A percentile compares a stretch with the other conserved stretches of the same genome.
Evolutionary conservation across 2,797 vertebrate genomes (phyloP).

Genomic region (Okamejei kenojei): DNA sequence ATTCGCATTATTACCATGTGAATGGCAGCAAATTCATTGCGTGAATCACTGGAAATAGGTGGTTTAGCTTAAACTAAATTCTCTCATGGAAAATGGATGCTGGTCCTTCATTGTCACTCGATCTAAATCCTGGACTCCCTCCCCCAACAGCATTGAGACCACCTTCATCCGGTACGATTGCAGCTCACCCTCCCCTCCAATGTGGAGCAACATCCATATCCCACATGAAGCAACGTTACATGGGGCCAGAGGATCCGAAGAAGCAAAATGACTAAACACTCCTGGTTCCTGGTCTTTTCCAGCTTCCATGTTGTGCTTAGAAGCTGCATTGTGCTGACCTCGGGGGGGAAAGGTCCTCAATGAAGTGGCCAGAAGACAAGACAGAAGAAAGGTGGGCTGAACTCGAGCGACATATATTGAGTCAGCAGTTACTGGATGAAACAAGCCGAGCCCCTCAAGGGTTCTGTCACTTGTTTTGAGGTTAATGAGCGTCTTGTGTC

Average conservation of each 20-base stretch:
- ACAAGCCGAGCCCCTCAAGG: neutral
- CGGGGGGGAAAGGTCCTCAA: neutral
- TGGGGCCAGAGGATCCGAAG: neutral
- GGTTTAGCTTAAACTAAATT: neutral
- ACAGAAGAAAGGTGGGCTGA: neutral
- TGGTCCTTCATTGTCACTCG: no score
- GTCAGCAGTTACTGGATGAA: neutral
- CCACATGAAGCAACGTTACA: no score
- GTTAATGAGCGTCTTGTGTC: neutral
- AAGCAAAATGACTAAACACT: neutral
- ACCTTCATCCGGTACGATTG: no score
- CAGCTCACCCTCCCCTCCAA: no score
- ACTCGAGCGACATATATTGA: neutral
- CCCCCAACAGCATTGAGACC: no score
- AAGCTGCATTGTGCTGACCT: neutral
- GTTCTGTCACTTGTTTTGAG: neutral
- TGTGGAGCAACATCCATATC: no score
- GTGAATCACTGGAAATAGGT: neutral
- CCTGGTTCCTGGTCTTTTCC: neutral
- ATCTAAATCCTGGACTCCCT: no score
- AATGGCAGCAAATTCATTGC: neutral
- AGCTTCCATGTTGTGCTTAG: neutral
- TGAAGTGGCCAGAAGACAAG: slow-evolving; percentile 4
- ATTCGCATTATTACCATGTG: neutral
- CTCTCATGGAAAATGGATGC: neutral